Base-by-base conservation (phyloP, 2,797 vertebrate species). In the Pipistrellus nathusii region DNA sequence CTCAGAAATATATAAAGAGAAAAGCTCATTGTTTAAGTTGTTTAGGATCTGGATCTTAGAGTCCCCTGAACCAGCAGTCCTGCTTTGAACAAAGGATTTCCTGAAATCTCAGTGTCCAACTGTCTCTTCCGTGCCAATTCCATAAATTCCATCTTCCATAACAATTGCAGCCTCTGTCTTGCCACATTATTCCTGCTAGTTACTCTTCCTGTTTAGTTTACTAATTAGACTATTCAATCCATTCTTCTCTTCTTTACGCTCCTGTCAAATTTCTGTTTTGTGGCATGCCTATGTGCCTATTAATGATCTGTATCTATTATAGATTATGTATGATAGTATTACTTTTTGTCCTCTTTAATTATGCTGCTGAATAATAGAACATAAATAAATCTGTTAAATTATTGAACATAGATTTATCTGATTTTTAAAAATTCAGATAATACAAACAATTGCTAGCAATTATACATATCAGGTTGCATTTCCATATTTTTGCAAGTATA, bases 211-310 rank as follows among this genome's bases (percentile, higher is more conserved):
- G 53, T 73, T 76, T 62, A 90, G 44, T 32, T 93, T 83, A 62
- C 64, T 95, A 88, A 89, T 92, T 82, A 89, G 53, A 77, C 23
- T 51, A 68, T 27, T 75, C 25, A 53, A 13, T 23, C 41, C 68
- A 69, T 94, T 94, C 69, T 85, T 96, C 76, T 76, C 41, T 51
- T 75, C 32, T 66, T 94, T n/a, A 76, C 14, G 20, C 1, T 91
- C 30, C 71, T 27, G 17, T 77, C 48, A 41, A 76, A n/a, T 80
- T 68, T 46, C 12, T 92, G 20, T 89, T 96, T 75, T 77, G 46
- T 90, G 46, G 64, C 55, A 11, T 73, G 44, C 48, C 80, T 8
- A 5, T 53, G 25, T 86, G 88, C 57, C 57, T 30, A 13, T 62
- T 55, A 55, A 85, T 69, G 38, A 75, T 76, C 41, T 88, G 27